Evolutionary conservation across 2,888 invertebrate species (phyloP).

Genomic region (Lycia hirtaria): DNA sequence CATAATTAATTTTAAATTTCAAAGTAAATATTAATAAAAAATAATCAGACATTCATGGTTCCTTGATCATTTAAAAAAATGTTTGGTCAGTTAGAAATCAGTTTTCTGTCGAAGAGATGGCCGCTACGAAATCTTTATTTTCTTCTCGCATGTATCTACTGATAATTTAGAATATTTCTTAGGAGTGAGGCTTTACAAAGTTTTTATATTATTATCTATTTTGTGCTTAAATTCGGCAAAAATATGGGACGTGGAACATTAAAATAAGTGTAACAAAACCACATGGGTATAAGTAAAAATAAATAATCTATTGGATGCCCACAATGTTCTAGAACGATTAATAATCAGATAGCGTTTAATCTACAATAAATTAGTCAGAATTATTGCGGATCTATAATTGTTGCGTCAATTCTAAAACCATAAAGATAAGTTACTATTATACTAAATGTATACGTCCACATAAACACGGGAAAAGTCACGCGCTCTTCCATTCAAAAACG

Average conservation of each 20-base stretch:
- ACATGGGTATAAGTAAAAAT: not conserved
- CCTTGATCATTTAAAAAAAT: too few species aligned
- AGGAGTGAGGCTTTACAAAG: not conserved
- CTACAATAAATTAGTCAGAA: conserved; percentile 13
- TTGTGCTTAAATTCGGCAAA: conserved; percentile 4
- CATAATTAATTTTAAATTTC: too few species aligned
- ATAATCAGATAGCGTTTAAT: conserved; percentile 23
- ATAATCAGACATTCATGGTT: too few species aligned
- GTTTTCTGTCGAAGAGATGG: too few species aligned
- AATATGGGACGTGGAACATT: not conserved
- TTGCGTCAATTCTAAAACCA: conserved; percentile 29
- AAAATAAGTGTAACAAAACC: not conserved
- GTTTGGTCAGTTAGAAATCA: too few species aligned
- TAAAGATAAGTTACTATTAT: conserved; percentile 25
- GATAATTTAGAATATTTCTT: not conserved
- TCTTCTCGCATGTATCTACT: not conserved
- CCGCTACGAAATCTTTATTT: too few species aligned
- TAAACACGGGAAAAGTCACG: not conserved
- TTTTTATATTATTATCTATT: not conserved
- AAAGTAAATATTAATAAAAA: too few species aligned
- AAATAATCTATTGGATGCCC: not conserved
- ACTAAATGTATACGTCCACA: too few species aligned
- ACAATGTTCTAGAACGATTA: conserved; percentile 23
- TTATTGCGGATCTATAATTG: conserved; percentile 18
- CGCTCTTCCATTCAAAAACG: not conserved